Evolutionary conservation across 2,797 vertebrate genomes (phyloP).

Genomic region (Amphiprion clarkii): DNA sequence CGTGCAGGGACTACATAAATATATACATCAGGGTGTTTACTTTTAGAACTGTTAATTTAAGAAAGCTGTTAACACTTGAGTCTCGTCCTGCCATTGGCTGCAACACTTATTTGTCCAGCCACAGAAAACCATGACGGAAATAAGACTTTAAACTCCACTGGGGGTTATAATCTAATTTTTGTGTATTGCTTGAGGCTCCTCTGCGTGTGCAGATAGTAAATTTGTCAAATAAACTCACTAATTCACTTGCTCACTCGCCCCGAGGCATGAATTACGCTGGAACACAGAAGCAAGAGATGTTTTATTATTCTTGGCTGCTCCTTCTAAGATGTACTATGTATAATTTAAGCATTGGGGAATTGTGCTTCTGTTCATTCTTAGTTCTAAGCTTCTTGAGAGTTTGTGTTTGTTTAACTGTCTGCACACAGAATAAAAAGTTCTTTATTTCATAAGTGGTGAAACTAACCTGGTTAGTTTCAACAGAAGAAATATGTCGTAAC

Average conservation of each 20-base stretch:
- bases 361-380: not conserved
- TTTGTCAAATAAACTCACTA: not conserved
- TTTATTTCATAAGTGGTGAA: not conserved
- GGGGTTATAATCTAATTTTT: not conserved
- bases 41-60: not conserved
- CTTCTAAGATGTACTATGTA: not conserved
- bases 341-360: not conserved
- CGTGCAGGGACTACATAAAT: not conserved
- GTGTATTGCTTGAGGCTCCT: not conserved
- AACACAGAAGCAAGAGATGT: not conserved
- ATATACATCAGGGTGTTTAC: not conserved
- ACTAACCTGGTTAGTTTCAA: not conserved
- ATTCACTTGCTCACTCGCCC: not conserved
- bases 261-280: not conserved
- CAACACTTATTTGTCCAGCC: no score
- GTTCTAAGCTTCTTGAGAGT: not conserved
- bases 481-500: no score
- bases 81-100: not conserved
- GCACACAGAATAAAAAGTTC: not conserved
- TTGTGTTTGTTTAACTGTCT: constrained; percentile 5
- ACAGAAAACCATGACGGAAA: not conserved
- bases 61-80: not conserved
- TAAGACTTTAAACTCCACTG: not conserved
- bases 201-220: not conserved
- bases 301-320: not conserved